A percentile compares a stretch with the other conserved stretches of the same genome.
Evolutionary conservation across 2,113 vertebrate genomes (phyloP).

Genomic region (Otolemur garnettii): DNA sequence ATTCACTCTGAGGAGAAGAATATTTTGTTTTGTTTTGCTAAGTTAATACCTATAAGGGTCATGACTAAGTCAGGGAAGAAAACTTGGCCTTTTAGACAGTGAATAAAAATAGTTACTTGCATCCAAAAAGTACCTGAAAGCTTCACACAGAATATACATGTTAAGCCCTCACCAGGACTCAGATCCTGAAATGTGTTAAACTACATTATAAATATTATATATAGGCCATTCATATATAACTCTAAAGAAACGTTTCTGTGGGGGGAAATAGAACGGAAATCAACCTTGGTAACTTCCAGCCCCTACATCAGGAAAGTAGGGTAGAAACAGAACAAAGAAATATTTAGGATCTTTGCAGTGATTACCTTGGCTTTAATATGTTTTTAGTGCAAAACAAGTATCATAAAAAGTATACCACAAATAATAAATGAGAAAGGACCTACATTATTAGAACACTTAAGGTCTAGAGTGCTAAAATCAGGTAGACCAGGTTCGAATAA

Average conservation of each 20-base stretch:
- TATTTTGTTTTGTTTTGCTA: not conserved
- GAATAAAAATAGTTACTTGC: constrained; percentile 40
- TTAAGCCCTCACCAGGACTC: not conserved
- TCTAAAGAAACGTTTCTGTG: constrained; percentile 21
- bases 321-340: constrained; percentile 21
- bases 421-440: not conserved
- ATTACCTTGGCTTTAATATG: not conserved
- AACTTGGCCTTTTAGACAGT: constrained; percentile 7
- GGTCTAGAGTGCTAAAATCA: not conserved
- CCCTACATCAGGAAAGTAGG: constrained; percentile 19
- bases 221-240: not conserved
- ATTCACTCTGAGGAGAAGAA: not conserved
- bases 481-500: not conserved
- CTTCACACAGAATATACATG: constrained; percentile 13
- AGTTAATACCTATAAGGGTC: not conserved
- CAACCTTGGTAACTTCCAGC: not conserved
- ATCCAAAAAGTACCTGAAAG: constrained; percentile 37
- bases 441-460: not conserved
- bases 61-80: not conserved
- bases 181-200: not conserved
- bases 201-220: constrained; percentile 37
- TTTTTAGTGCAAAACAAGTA: constrained; percentile 50
- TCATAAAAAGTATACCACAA: constrained; percentile 36
- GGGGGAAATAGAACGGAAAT: constrained; percentile 26
- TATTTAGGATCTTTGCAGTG: constrained; percentile 18